A percentile compares a stretch with the other conserved stretches of the same genome.
These are phyloP conservation scores for Cassiopea xamachana DNA, from an alignment of 30 jellyfish, hydroid and myxozoan genomes.

Conservation along the genomic window DNA sequence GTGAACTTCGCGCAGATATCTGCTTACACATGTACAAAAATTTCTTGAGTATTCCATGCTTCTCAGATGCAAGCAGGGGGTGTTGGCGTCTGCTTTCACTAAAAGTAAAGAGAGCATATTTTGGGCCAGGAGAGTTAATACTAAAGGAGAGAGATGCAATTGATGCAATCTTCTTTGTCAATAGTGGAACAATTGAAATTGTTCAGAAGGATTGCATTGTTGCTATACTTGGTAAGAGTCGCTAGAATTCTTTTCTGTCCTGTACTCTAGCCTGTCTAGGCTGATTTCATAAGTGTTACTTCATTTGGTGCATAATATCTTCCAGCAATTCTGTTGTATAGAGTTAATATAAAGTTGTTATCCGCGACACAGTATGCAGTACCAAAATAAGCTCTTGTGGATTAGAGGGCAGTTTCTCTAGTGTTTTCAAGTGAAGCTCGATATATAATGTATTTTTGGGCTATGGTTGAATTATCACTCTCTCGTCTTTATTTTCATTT, in stretches of 20 bases:
- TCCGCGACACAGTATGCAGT: too few species aligned
- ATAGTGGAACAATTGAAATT: conserved; percentile 92
- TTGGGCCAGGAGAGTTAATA: conserved; percentile 92
- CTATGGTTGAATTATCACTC: too few species aligned
- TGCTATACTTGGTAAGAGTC: conserved; percentile 86
- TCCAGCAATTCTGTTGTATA: too few species aligned
- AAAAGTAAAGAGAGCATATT: conserved; percentile 82
- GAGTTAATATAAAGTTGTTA: too few species aligned
- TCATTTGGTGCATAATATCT: too few species aligned
- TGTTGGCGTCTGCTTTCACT: conserved; percentile 82
- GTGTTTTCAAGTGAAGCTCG: too few species aligned
- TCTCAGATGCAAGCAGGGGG: conserved; percentile 86
- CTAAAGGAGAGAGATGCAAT: conserved; percentile 92
- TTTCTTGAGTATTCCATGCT: conserved; percentile 75
- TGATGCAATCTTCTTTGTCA: conserved; percentile 80
- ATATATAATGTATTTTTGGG: too few species aligned
- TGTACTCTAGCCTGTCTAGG: not conserved
- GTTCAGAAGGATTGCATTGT: conserved; percentile 94
- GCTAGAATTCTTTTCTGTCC: not conserved
- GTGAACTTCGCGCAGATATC: conserved; percentile 91
- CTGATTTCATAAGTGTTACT: too few species aligned
- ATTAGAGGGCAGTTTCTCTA: too few species aligned
- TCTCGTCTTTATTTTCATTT: too few species aligned
- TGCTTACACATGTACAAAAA: conserved; percentile 80
- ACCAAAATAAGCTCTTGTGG: too few species aligned